Conservation (phyloP, 2,888 invertebrate species). For the Pheosia gnoma region DNA sequence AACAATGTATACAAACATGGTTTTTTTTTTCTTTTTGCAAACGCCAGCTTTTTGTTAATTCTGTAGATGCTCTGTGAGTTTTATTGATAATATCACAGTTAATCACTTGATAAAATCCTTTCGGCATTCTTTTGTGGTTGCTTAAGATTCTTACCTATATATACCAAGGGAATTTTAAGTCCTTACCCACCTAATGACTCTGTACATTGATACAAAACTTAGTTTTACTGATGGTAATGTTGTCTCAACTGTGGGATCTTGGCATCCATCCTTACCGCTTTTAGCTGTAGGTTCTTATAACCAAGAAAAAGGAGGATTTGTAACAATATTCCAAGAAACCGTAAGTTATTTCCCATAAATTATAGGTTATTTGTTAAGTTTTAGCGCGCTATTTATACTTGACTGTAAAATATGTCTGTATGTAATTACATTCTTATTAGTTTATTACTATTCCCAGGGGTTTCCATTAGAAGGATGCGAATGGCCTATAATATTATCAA, state of each 20-base stretch:
- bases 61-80: too few species aligned
- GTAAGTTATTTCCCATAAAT: slow-evolving; percentile 73
- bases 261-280: slow-evolving; percentile 92
- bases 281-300: slow-evolving; percentile 94
- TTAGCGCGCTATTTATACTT: too few species aligned
- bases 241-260: slow-evolving; percentile 91
- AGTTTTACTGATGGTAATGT: slow-evolving; percentile 89
- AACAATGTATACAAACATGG: neutral
- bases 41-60: neutral
- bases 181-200: slow-evolving; percentile 80
- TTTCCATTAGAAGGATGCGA: slow-evolving; percentile 89
- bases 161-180: neutral
- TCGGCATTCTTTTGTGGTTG: too few species aligned
- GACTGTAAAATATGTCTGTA: too few species aligned
- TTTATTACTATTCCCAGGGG: slow-evolving; percentile 81
- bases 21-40: neutral
- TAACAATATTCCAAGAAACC: slow-evolving; percentile 94
- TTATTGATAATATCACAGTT: too few species aligned
- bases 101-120: too few species aligned
- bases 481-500: slow-evolving; percentile 89
- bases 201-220: slow-evolving; percentile 94
- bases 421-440: neutral
- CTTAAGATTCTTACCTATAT: too few species aligned
- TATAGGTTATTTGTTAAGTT: too few species aligned
- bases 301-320: slow-evolving; percentile 94